Evolutionary conservation across 2,888 invertebrate genomes (phyloP), one percentile per base, ranked within the genome.

Genomic region (Tribolium freemani): DNA sequence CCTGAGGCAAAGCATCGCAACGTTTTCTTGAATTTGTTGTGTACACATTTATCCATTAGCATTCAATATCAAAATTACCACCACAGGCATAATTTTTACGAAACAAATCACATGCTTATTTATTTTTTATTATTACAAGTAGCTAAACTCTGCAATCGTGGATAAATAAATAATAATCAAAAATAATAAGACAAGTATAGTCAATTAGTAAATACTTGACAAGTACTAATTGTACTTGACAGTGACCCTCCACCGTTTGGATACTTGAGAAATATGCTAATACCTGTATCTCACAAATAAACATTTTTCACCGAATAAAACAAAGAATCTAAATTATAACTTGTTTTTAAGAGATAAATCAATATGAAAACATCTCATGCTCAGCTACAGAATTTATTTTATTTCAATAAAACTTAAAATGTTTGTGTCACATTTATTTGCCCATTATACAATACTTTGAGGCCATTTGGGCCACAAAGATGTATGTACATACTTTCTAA

Each of bases 41-140:
- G 60, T 60, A 60, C 60, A 60, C 21, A 46, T 1, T 26, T 8
- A 5, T 21, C 58, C 45, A 58, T 58, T 58, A 58, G 48, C 48
- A 26, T 60, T 48, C 60, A 44, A 11, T 60, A 60, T 60, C 48
- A 48, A 48, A 46, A 60, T 60, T 45, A 58, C 5, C 31, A 56
- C n/a, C 10, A 8, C 8, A 1, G 6, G n/a, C 38, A 5, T 38
- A 38, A n/a, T 38, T 38, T 38, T 38, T 38, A 38, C 38, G 38
- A 38, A 38, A 38, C 38, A 48, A 48, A 48, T 16, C 48, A 48
- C 48, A 13, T 48, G 48, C 10, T 16, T 38, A 9, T 38, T 3
- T 38, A 8, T 38, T 38, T 38, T n/a, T 38, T 6, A 38, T 38
- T 38, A 38, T 38, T 38, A n/a, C n/a, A 38, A 38, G 26, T 26